Base-by-base conservation (phyloP, 1,140 invertebrate species). In the Archegozetes longisetosus region DNA sequence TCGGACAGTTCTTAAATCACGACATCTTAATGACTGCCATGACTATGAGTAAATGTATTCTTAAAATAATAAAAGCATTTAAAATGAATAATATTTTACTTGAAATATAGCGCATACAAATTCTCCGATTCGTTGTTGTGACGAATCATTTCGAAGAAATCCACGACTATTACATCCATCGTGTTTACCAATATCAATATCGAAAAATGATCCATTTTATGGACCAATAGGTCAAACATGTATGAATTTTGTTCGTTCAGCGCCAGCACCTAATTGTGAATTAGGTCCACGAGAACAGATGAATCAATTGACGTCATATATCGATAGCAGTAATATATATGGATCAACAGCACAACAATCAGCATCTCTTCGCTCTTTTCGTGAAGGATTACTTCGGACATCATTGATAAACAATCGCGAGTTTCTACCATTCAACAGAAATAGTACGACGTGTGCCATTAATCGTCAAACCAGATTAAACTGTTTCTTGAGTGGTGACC, bases 1-100 rank as follows among this genome's bases (percentile, higher is more conserved):
- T 94, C 92, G 94, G 94, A 1, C 93, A 98, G 71, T 97, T 96
- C 74, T 67, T 97, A 6, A 93, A 98, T 72, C 95, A 98, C 68
- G 95, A 98, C 71, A 74, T 98, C 40, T 87, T 91, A 68, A 89
- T 96, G 67, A 83, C 91, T 1, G 80, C 61, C 20, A 57, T 56
- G 17, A 65, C 53, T 48, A 47, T 14, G 47, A 65, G 55, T 57
- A 50, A n/a, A 46, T 55, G 23, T 52, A 51, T n/a, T 51, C 14
- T n/a, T n/a, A n/a, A n/a, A n/a, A n/a, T n/a, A n/a, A n/a, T n/a
- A n/a, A n/a, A n/a, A n/a, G 23, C n/a, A 73, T 32, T 68, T 70
- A 48, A 70, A n/a, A 22, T 48, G 17, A 46, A 46, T 12, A 12
- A 12, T 46, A 12, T 46, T 46, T 46, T n/a, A 20, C 20, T 3